Percentiles rank a stretch among this genome's conserved stretches.
Evolutionary conservation across 2,113 vertebrate genomes (phyloP).

Genomic region (Blennius ocellaris): DNA sequence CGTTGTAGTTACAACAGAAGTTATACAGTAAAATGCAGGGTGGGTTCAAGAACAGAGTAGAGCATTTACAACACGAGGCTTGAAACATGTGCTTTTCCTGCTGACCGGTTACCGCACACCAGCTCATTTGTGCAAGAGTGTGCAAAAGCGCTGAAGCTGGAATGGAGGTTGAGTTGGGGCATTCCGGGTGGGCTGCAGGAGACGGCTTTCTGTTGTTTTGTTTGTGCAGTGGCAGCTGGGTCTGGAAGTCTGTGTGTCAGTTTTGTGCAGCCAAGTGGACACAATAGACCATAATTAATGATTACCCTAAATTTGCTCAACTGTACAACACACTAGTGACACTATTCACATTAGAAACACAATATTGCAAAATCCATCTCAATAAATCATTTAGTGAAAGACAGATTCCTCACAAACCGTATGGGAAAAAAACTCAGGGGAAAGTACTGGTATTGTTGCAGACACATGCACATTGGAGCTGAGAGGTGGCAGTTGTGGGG

Average conservation of each 20-base stretch:
- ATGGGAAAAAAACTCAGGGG: not conserved
- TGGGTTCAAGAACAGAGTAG: conserved; percentile 3
- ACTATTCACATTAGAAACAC: not conserved
- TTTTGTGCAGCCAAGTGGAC: conserved; percentile 48
- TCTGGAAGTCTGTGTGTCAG: conserved; percentile 34
- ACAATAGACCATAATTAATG: not conserved
- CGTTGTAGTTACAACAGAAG: conserved; percentile 38
- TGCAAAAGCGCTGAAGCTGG: conserved; percentile 71
- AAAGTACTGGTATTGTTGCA: not conserved
- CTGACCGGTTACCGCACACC: conserved; percentile 59
- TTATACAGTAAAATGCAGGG: conserved; percentile 7
- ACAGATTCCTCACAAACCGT: conserved; percentile 3
- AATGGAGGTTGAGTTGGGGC: not conserved
- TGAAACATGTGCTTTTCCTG: conserved; percentile 60
- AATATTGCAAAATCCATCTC: conserved; percentile 4
- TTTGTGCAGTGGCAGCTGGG: conserved; percentile 32
- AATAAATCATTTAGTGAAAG: not conserved
- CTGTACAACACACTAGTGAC: not conserved
- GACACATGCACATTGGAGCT: not conserved
- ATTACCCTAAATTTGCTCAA: conserved; percentile 8
- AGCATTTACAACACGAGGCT: conserved; percentile 34
- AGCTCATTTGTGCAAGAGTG: conserved; percentile 86
- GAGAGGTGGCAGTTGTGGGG: conserved; percentile 34
- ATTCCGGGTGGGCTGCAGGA: conserved; percentile 6
- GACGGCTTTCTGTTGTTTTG: conserved; percentile 56